Evolutionary conservation across 2,797 vertebrate genomes (phyloP).

Genomic region (Argyrosomus regius): DNA sequence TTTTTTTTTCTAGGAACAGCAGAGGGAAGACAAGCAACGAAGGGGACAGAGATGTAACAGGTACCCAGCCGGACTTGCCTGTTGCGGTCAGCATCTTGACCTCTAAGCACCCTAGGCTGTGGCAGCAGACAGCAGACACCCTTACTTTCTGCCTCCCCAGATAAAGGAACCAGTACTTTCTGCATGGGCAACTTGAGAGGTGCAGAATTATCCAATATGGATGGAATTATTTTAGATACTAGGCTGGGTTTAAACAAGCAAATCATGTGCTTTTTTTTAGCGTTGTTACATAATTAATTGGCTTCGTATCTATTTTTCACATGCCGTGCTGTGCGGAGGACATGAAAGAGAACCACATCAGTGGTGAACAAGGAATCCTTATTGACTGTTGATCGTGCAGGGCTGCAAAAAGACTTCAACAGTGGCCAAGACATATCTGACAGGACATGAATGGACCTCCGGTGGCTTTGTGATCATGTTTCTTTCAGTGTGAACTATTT

Average conservation of each 20-base stretch:
- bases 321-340: background rate
- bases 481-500: too few species aligned
- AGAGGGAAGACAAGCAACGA: too few species aligned
- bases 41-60: too few species aligned
- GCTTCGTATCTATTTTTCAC: background rate
- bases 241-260: background rate
- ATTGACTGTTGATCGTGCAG: background rate
- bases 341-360: background rate
- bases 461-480: background rate
- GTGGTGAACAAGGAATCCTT: background rate
- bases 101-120: too few species aligned
- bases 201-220: background rate
- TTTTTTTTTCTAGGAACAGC: too few species aligned
- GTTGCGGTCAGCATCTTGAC: too few species aligned
- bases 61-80: too few species aligned
- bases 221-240: background rate
- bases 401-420: constrained; percentile 1
- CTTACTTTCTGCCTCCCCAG: background rate
- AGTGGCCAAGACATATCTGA: background rate
- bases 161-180: background rate
- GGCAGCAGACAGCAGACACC: too few species aligned
- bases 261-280: background rate
- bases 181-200: background rate
- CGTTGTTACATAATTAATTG: background rate
- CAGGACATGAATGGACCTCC: too few species aligned